Conservation (phyloP, 2,888 invertebrate genomes). For the Diaphora mendica region DNA sequence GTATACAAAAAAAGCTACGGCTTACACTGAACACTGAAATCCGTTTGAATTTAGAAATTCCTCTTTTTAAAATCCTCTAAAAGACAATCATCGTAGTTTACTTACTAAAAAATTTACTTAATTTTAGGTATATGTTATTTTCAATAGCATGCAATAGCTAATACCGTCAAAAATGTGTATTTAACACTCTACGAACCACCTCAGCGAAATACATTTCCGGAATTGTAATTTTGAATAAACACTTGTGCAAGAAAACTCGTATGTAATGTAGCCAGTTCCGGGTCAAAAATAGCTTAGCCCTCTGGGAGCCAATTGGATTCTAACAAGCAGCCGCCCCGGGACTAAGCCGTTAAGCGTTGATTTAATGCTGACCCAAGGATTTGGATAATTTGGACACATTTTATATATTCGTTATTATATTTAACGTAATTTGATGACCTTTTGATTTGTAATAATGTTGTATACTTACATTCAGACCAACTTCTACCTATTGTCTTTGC, state of each 20-base stretch:
- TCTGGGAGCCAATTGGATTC: conserved; percentile 45
- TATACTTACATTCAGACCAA: too few relatives aligned
- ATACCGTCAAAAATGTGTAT: background rate
- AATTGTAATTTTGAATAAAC: conserved; percentile 5
- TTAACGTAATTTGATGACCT: conserved; percentile 1
- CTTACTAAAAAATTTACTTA: too few relatives aligned
- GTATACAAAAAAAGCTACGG: too few relatives aligned
- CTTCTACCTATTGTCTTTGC: too few relatives aligned
- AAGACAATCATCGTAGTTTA: background rate
- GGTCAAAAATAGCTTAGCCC: conserved; percentile 33
- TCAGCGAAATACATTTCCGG: background rate
- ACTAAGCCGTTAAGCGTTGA: conserved; percentile 48
- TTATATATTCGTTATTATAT: conserved; percentile 23
- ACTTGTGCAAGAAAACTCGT: conserved; percentile 11
- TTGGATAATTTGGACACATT: conserved; percentile 30
- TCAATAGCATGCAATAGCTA: background rate
- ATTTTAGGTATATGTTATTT: background rate
- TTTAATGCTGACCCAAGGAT: conserved; percentile 48
- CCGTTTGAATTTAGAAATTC: background rate
- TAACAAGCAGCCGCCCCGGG: conserved; percentile 47
- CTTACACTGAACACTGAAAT: background rate
- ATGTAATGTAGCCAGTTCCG: conserved; percentile 29
- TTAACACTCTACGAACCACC: background rate
- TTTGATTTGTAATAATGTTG: too few relatives aligned
- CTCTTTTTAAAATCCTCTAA: background rate